Evolutionary conservation across 23 tunicate species (phyloP).

Genomic region (Trididemnum miniatum): DNA sequence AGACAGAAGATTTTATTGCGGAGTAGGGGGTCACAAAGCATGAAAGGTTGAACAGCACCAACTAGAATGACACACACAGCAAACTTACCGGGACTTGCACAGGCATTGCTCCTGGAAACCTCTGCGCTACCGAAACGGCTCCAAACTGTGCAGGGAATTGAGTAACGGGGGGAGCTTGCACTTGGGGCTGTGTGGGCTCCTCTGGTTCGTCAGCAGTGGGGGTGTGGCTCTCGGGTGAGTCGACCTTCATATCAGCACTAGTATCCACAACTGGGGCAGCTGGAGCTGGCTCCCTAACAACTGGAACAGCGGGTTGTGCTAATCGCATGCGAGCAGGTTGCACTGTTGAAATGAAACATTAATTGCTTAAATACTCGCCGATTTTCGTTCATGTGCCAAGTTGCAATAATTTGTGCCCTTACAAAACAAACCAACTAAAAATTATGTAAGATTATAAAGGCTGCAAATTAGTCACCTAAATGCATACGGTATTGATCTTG

Average conservation of each 20-base stretch:
- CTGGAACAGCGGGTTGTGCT: conserved; percentile 21
- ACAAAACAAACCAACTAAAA: no score
- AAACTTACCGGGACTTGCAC: conserved; percentile 39
- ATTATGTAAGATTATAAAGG: no score
- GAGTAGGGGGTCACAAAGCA: no score
- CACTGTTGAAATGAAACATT: no score
- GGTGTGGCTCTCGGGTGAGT: conserved; percentile 33
- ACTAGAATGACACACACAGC: background rate
- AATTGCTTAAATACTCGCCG: no score
- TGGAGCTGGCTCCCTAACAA: conserved; percentile 15
- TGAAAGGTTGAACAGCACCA: no score
- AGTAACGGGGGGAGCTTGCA: background rate
- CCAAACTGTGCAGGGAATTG: conserved; percentile 54
- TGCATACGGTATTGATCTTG: no score
- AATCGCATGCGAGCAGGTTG: no score
- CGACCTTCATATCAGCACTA: conserved; percentile 11
- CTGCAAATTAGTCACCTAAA: no score
- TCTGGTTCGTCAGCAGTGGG: conserved; percentile 74
- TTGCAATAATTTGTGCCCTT: no score
- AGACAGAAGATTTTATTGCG: no score
- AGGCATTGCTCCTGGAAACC: conserved; percentile 64
- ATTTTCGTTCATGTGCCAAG: no score
- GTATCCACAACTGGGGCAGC: conserved; percentile 11
- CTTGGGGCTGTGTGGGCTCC: conserved; percentile 14
- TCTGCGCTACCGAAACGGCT: conserved; percentile 52